Evolutionary conservation across 2,888 invertebrate genomes (phyloP).

Genomic region (Apotomis turbidana): DNA sequence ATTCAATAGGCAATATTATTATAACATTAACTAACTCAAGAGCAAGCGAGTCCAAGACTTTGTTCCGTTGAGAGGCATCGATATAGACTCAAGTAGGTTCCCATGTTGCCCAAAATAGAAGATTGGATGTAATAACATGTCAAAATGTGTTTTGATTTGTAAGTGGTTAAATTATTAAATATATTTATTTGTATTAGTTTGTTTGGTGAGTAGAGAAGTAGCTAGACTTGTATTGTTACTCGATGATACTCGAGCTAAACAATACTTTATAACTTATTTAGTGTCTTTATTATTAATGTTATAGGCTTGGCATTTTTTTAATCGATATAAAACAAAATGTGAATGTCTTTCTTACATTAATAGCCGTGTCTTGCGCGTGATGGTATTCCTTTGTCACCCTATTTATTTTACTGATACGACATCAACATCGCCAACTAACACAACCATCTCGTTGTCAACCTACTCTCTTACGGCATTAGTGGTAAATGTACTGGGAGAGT

Average conservation of each 20-base stretch:
- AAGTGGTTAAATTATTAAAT: constrained; percentile 23
- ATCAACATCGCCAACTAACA: too few relatives aligned
- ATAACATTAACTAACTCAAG: constrained; percentile 46
- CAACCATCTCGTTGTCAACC: too few relatives aligned
- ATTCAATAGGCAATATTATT: constrained; percentile 51
- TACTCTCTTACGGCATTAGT: too few relatives aligned
- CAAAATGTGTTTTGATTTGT: constrained; percentile 35
- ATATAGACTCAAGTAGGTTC: constrained; percentile 59
- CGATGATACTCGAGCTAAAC: not conserved
- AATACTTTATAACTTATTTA: not conserved
- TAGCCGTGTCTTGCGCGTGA: too few relatives aligned
- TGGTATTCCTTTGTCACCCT: too few relatives aligned
- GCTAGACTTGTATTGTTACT: not conserved
- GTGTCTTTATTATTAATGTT: not conserved
- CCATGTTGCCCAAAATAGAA: constrained; percentile 62
- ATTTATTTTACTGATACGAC: too few relatives aligned
- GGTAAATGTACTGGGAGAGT: too few relatives aligned
- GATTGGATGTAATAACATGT: constrained; percentile 35
- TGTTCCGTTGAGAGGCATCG: constrained; percentile 34
- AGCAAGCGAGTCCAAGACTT: constrained; percentile 46
- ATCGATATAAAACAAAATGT: too few relatives aligned
- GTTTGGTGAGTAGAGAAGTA: not conserved
- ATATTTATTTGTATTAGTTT: constrained; percentile 15
- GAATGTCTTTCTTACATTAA: too few relatives aligned
- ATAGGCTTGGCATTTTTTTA: too few relatives aligned